Conservation (phyloP, 1,140 invertebrate genomes). For the Melanaphis sacchari region DNA sequence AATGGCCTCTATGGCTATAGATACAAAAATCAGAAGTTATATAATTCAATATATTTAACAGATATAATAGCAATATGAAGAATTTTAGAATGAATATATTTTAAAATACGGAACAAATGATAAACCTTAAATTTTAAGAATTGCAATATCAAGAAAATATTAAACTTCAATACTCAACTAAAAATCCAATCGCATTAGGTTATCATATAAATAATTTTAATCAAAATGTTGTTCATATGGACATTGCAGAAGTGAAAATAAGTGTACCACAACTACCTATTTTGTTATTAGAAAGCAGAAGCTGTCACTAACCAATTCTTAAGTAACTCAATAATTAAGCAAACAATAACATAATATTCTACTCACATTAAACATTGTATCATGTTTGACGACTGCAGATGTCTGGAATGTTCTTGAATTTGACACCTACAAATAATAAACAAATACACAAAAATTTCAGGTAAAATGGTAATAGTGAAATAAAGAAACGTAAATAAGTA, state of each 20-base stretch:
- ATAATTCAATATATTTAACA: background rate
- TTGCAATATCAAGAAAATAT: no score
- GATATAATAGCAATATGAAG: background rate
- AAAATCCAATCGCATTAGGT: background rate
- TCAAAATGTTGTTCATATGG: background rate
- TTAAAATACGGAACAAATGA: background rate
- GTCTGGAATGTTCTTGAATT: constrained; percentile 63
- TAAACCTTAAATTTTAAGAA: background rate
- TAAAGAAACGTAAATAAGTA: background rate
- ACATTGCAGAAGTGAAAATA: background rate
- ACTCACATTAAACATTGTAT: constrained; percentile 59
- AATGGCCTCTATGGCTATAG: background rate
- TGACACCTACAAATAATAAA: constrained; percentile 59
- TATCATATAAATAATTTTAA: background rate
- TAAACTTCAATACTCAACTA: background rate
- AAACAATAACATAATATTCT: background rate
- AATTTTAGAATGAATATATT: background rate
- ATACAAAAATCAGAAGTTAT: background rate
- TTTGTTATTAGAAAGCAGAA: background rate
- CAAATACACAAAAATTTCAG: background rate
- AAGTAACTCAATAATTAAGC: background rate
- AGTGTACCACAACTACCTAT: background rate
- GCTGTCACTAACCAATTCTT: background rate
- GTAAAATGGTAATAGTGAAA: background rate
- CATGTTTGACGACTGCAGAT: constrained; percentile 61